phyloP scores from a whole-genome alignment of 2,888 invertebrate genomes.

The Oegoconia quadripuncta region DNA sequence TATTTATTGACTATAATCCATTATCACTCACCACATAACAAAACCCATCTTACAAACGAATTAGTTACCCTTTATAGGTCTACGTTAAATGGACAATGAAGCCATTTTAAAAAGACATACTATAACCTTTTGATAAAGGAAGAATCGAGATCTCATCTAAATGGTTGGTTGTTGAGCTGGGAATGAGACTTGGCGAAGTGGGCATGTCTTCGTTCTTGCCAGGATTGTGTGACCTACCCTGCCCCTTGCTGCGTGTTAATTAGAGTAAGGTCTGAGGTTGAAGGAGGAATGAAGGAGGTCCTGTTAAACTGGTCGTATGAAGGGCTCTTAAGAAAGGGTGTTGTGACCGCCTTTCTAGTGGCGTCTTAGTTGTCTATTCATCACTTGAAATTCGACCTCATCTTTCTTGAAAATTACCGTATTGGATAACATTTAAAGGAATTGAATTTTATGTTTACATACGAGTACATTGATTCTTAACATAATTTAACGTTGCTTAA shows the following conservation, averaged over 20 bases:
- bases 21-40: slow-evolving; percentile 35
- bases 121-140: slow-evolving; percentile 26
- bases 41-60: slow-evolving; percentile 21
- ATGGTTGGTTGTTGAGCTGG: slow-evolving; percentile 45
- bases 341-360: slow-evolving; percentile 46
- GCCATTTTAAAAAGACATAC: slow-evolving; percentile 12
- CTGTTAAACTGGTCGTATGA: slow-evolving; percentile 35
- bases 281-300: slow-evolving; percentile 38
- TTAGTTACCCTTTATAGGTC: slow-evolving; percentile 23
- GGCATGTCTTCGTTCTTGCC: slow-evolving; percentile 55
- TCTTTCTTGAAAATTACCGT: not conserved
- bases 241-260: slow-evolving; percentile 39
- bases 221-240: slow-evolving; percentile 39
- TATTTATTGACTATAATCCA: slow-evolving; percentile 69
- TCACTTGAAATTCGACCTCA: not conserved
- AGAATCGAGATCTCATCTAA: slow-evolving; percentile 29
- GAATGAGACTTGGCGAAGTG: slow-evolving; percentile 63
- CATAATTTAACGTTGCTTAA: too few species aligned
- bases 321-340: slow-evolving; percentile 51
- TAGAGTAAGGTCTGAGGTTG: slow-evolving; percentile 35
- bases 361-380: slow-evolving; percentile 33
- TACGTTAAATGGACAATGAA: slow-evolving; percentile 24
- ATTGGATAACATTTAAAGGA: not conserved
- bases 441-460: not conserved
- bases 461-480: not conserved